Percentiles rank a stretch among this genome's conserved stretches.
Conservation (phyloP, 2,888 invertebrate genomes). For the Ametastegia equiseti region DNA sequence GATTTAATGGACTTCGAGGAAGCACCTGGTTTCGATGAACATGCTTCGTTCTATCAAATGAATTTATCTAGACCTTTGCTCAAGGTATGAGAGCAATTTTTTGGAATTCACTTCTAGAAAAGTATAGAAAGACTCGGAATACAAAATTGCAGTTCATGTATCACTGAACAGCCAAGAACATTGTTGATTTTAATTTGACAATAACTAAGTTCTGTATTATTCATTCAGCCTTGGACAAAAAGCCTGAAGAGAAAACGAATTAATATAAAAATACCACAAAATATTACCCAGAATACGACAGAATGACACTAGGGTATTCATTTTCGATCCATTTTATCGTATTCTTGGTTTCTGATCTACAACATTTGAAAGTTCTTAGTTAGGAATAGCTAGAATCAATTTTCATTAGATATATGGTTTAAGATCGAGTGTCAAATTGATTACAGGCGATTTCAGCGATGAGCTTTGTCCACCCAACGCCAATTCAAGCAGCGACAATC, state of each 20-base stretch:
- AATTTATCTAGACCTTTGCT: slow-evolving; percentile 95
- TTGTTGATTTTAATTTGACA: too few species aligned
- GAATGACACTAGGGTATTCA: background rate
- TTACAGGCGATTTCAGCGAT: slow-evolving; percentile 88
- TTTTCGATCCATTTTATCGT: too few species aligned
- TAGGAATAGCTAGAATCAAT: too few species aligned
- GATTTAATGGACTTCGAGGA: slow-evolving; percentile 80
- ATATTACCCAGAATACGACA: background rate
- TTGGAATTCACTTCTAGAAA: too few species aligned
- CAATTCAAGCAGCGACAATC: slow-evolving; percentile 97
- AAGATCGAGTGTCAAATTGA: background rate
- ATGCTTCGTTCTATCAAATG: slow-evolving; percentile 93
- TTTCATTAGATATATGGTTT: too few species aligned
- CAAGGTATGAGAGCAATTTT: too few species aligned
- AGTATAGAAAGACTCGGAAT: too few species aligned
- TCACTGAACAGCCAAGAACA: too few species aligned
- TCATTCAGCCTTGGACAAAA: background rate
- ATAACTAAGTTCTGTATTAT: too few species aligned
- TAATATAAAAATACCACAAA: background rate
- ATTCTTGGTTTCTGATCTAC: too few species aligned
- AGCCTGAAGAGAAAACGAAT: background rate
- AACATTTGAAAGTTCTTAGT: too few species aligned
- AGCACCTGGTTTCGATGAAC: slow-evolving; percentile 81
- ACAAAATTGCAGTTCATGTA: too few species aligned
- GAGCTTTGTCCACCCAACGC: slow-evolving; percentile 96